A percentile compares a stretch with the other conserved stretches of the same genome.
phyloP scores from a whole-genome alignment of 2,797 vertebrate species.

The Tokudaia tokunoshimensis region DNA sequence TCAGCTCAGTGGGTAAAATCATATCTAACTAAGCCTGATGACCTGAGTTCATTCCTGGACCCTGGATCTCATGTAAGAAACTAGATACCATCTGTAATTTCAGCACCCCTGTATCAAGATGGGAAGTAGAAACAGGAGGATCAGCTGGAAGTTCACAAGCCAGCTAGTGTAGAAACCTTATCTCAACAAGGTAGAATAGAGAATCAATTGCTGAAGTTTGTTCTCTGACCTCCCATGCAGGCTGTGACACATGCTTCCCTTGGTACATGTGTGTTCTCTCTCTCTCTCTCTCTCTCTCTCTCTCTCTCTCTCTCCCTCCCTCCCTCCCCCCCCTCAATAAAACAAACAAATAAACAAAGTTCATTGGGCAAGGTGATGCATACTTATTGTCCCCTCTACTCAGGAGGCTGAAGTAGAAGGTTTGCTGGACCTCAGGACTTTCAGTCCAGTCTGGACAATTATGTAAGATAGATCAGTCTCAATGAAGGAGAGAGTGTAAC shows the following conservation, averaged over 20 bases:
- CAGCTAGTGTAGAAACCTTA: neutral
- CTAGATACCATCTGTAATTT: neutral
- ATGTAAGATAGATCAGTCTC: neutral
- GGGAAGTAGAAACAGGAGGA: neutral
- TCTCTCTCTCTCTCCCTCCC: too few relatives aligned
- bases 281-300: too few relatives aligned
- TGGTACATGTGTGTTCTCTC: neutral
- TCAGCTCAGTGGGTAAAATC: neutral
- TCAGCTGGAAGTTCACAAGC: neutral
- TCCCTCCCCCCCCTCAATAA: too few relatives aligned
- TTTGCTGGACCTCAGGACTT: neutral
- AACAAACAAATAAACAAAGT: too few relatives aligned
- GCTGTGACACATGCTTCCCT: neutral
- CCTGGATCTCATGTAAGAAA: neutral
- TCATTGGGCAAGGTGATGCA: too few relatives aligned
- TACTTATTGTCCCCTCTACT: neutral
- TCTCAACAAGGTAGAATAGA: neutral
- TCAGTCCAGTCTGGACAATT: neutral
- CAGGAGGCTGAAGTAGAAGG: neutral
- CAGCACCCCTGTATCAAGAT: neutral
- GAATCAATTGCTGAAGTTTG: neutral
- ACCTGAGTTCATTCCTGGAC: neutral
- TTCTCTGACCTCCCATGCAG: neutral
- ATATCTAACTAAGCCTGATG: neutral
- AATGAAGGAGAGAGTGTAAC: neutral